phyloP scores from a whole-genome alignment of 2,888 invertebrate genomes.

The Phaedon cochleariae region DNA sequence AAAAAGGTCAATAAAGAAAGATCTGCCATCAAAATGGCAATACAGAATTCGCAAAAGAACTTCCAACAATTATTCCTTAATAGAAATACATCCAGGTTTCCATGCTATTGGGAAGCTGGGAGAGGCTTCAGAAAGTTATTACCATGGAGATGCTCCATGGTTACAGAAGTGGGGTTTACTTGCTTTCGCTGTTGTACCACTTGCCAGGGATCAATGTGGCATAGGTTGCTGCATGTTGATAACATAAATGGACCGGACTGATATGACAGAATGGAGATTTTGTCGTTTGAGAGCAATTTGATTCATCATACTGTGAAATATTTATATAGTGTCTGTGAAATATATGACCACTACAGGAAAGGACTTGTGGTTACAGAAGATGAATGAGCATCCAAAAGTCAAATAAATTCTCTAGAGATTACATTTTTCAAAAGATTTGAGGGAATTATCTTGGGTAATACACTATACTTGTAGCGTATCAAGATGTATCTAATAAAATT shows the following conservation, averaged over 20 bases:
- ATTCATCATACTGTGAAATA: neutral
- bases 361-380: too few relatives aligned
- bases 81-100: slow-evolving; percentile 31
- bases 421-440: too few relatives aligned
- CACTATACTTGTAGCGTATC: too few relatives aligned
- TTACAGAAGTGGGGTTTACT: slow-evolving; percentile 55
- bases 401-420: too few relatives aligned
- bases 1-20: too few relatives aligned
- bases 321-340: too few relatives aligned
- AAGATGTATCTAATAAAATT: too few relatives aligned
- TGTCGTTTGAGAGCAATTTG: neutral
- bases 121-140: slow-evolving; percentile 55
- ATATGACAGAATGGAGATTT: neutral
- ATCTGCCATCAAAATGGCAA: too few relatives aligned
- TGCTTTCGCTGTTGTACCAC: slow-evolving; percentile 52
- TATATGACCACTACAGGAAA: too few relatives aligned
- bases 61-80: slow-evolving; percentile 33
- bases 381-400: too few relatives aligned
- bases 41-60: slow-evolving; percentile 23
- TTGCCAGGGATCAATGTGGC: slow-evolving; percentile 41
- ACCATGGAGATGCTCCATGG: slow-evolving; percentile 61
- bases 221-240: neutral
- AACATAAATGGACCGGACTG: neutral
- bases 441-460: too few relatives aligned
- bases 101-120: slow-evolving; percentile 37